These are phyloP conservation scores for Lepidurus packardi DNA, from an alignment of 1,140 invertebrate species.

Conservation along the genomic window DNA sequence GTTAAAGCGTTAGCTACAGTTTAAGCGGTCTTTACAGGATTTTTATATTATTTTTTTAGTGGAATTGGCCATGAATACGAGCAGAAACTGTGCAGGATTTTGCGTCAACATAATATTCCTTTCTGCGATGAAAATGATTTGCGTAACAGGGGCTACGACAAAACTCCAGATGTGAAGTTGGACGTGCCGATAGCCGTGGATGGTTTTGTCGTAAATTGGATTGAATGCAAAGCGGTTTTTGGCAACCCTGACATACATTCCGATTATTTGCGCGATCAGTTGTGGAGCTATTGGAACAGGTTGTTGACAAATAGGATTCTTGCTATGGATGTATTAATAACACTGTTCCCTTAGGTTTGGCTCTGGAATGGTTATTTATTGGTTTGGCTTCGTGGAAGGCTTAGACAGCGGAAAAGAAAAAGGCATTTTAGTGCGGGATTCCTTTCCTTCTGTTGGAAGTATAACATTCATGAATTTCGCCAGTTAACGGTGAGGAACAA, in stretches of 20 bases:
- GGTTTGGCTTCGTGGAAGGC: constrained; percentile 84
- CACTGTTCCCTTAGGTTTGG: constrained; percentile 63
- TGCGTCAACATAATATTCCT: constrained; percentile 55
- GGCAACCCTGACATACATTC: constrained; percentile 75
- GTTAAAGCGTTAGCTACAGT: constrained; percentile 58
- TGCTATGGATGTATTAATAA: constrained; percentile 26
- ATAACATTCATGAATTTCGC: background rate
- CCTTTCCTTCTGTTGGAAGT: background rate
- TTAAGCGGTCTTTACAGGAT: background rate
- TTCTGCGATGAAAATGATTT: constrained; percentile 78
- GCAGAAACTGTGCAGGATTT: constrained; percentile 55
- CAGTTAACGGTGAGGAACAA: too few relatives aligned
- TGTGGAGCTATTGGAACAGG: constrained; percentile 86
- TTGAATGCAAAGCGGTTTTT: constrained; percentile 93
- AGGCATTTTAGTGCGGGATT: background rate
- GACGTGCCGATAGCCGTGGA: constrained; percentile 81
- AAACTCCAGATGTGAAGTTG: constrained; percentile 89
- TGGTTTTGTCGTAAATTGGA: constrained; percentile 86
- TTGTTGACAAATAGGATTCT: constrained; percentile 39
- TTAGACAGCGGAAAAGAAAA: constrained; percentile 43
- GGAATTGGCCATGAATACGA: constrained; percentile 72
- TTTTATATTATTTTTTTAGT: constrained; percentile 44
- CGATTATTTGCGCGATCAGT: constrained; percentile 79
- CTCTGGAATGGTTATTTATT: constrained; percentile 88
- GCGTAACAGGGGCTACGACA: constrained; percentile 77